A percentile compares a stretch with the other conserved stretches of the same genome.
Evolutionary conservation across 2,113 vertebrate species (phyloP).

Genomic region (Turdus rufiventris): DNA sequence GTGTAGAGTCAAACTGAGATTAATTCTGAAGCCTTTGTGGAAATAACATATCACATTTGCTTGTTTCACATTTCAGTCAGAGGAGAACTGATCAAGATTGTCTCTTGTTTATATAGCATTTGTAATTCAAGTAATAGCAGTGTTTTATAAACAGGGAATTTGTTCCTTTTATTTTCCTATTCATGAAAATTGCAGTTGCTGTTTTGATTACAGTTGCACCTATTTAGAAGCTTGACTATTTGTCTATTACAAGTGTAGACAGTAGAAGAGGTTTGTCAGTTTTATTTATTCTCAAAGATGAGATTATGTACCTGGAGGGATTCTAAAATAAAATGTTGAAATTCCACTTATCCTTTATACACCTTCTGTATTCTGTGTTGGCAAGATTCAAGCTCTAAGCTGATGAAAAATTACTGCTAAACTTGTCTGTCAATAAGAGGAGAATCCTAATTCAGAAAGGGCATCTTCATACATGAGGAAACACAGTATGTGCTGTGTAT

Average conservation of each 20-base stretch:
- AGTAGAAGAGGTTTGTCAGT: not conserved
- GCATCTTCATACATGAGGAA: not conserved
- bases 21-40: not conserved
- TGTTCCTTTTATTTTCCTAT: not conserved
- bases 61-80: not conserved
- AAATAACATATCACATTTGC: not conserved
- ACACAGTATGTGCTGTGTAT: accelerated
- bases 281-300: not conserved
- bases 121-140: not conserved
- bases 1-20: not conserved
- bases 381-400: not conserved
- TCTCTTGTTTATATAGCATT: not conserved
- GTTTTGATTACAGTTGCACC: not conserved
- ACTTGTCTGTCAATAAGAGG: not conserved
- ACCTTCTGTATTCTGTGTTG: not conserved
- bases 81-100: not conserved
- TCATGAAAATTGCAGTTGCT: not conserved
- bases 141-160: not conserved
- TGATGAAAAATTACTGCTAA: not conserved
- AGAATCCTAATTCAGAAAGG: not conserved
- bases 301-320: not conserved
- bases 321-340: not conserved
- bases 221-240: not conserved
- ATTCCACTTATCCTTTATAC: not conserved
- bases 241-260: not conserved